Base-by-base conservation (phyloP, 53 echinoderm and acorn worm genomes). In the Patiria pectinifera region DNA sequence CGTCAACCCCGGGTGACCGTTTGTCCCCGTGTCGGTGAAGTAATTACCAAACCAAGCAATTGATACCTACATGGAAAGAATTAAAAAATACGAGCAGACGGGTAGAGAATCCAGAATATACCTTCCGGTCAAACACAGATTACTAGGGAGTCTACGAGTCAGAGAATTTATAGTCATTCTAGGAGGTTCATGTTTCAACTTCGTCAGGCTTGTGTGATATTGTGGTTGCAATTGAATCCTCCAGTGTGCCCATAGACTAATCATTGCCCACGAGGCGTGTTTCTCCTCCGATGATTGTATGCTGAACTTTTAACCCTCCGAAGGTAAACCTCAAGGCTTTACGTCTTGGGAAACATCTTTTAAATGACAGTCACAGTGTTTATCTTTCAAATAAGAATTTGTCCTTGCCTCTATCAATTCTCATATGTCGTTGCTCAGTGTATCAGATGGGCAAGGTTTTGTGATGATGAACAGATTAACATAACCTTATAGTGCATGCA, bases 301-400 rank as follows among this genome's bases (percentile, higher is more conserved):
- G 18, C 10, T 82, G 82, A 82, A 82, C 82, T 59, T 82, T 82
- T 82, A 9, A 82, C 82, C 82, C 59, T 53, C 15, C 4, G 14
- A 77, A 44, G 21, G 70, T 5, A 74, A 74, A 74, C 24, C 74
- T n/a, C 4, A 15, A 69, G 21, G 15, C 16, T 69, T 35, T n/a
- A n/a, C 6, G 9, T 74, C 74, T n/a, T 74, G 74, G 16, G 21
- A 74, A 6, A 22, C n/a, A 24, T 10, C 24, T 16, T 66, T 66
- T 15, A 3, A 66, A 3, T 3, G 10, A 66, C 66, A 66, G 66
- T 66, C 66, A 15, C 66, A 6, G 15, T 18, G 19, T 14, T 66
- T 66, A 14, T 66, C 66, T 18, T 66, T 66, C 15, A 53, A 53
- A 53, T 66, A 16, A 66, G 15, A 66, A 66, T 13, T 3, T 66